Evolutionary conservation across 2,797 vertebrate species (phyloP).

Genomic region (Antrozous pallidus): DNA sequence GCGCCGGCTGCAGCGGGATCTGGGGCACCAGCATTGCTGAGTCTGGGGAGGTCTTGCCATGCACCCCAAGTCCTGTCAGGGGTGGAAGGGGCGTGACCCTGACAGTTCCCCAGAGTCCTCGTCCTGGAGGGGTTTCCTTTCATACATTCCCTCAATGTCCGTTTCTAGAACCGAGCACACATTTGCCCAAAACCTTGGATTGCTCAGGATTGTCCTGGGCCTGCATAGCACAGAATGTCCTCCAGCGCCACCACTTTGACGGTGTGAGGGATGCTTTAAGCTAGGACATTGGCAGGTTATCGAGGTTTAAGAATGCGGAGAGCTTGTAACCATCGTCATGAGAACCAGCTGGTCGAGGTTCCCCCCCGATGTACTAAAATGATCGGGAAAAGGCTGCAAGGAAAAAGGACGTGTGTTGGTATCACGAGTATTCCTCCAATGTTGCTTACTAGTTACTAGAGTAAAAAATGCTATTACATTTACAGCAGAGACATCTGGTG

Average conservation of each 20-base stretch:
- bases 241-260: accelerated
- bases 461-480: background rate
- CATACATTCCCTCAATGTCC: background rate
- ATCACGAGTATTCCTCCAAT: background rate
- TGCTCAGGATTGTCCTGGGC: no score
- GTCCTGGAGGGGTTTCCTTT: background rate
- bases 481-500: background rate
- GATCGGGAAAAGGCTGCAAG: background rate
- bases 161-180: background rate
- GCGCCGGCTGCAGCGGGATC: background rate
- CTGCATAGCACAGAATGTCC: no score
- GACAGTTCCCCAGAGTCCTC: background rate
- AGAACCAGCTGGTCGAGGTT: background rate
- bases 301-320: background rate
- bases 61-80: no score
- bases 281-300: background rate
- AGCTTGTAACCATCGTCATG: background rate
- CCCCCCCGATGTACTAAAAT: accelerated
- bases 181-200: background rate
- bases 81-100: background rate
- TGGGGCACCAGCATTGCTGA: background rate
- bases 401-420: background rate
- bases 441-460: background rate
- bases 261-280: background rate
- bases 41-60: background rate